A percentile compares a stretch with the other conserved stretches of the same genome.
Conservation (phyloP, 2,888 invertebrate genomes). For the Mimas tiliae region DNA sequence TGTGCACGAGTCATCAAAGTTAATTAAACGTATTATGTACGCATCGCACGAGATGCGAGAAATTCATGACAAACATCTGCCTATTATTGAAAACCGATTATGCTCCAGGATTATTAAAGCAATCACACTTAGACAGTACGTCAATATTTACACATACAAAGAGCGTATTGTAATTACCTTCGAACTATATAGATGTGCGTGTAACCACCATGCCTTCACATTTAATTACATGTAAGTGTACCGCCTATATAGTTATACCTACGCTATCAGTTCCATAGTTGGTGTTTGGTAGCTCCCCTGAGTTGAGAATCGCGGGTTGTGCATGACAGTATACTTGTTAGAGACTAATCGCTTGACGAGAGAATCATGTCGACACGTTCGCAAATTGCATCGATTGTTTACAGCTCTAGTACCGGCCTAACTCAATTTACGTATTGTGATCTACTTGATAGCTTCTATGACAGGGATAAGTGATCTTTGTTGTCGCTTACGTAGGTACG, state of each 20-base stretch:
- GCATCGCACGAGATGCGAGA: too few species aligned
- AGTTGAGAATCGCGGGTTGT: constrained; percentile 51
- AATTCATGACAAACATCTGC: constrained; percentile 9
- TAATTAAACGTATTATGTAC: background rate
- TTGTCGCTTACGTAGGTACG: constrained; percentile 14
- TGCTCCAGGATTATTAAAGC: constrained; percentile 42
- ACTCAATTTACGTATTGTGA: constrained; percentile 55
- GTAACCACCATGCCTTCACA: constrained; percentile 30
- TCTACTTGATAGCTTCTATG: constrained; percentile 15
- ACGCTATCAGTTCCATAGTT: constrained; percentile 48
- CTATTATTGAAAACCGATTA: constrained; percentile 42
- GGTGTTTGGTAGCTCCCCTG: constrained; percentile 50
- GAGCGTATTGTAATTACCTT: constrained; percentile 48
- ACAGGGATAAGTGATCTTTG: constrained; percentile 29
- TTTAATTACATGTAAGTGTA: constrained; percentile 45
- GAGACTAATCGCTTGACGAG: constrained; percentile 59
- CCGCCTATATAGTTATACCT: constrained; percentile 23
- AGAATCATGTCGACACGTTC: constrained; percentile 53
- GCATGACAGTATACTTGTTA: constrained; percentile 57
- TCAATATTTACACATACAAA: constrained; percentile 56
- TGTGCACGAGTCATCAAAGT: background rate
- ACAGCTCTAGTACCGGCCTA: constrained; percentile 54
- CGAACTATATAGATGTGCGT: constrained; percentile 27
- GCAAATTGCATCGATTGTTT: constrained; percentile 66
- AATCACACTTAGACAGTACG: constrained; percentile 44